Evolutionary conservation across 1,140 invertebrate genomes (phyloP).

Genomic region (Mylabris phalerata): DNA sequence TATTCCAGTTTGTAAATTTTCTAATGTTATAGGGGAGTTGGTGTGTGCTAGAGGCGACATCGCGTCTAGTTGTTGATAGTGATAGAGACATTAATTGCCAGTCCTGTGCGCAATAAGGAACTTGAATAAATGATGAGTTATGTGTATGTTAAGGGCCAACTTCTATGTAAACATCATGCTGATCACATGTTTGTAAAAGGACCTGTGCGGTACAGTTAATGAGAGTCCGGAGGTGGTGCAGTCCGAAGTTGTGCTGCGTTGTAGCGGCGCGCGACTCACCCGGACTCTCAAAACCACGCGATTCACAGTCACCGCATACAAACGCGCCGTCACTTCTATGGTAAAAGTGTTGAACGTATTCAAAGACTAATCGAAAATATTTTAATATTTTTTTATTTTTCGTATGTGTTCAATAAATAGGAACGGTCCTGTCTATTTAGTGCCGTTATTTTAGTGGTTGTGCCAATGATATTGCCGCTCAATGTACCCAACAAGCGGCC

Average conservation of each 20-base stretch:
- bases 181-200: conserved; percentile 8
- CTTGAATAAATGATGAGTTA: too few species aligned
- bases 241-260: conserved; percentile 1
- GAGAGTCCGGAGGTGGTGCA: conserved; percentile 3
- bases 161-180: conserved; percentile 1
- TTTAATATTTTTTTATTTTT: not conserved
- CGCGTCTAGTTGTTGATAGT: too few species aligned
- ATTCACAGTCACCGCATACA: conserved; percentile 21
- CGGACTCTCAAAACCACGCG: conserved; percentile 15
- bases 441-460: conserved; percentile 1
- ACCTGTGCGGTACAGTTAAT: conserved; percentile 4
- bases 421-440: conserved; percentile 8
- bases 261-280: conserved; percentile 14
- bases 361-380: not conserved
- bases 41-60: too few species aligned
- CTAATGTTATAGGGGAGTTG: too few species aligned
- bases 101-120: too few species aligned
- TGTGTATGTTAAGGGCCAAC: not conserved
- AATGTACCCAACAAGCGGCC: conserved; percentile 3
- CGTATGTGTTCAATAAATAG: conserved; percentile 10
- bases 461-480: conserved; percentile 12
- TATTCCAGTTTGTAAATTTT: too few species aligned
- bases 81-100: too few species aligned
- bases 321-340: conserved; percentile 9
- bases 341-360: too few species aligned